phyloP scores from a whole-genome alignment of 2,113 vertebrate genomes.

The Martes martes region DNA sequence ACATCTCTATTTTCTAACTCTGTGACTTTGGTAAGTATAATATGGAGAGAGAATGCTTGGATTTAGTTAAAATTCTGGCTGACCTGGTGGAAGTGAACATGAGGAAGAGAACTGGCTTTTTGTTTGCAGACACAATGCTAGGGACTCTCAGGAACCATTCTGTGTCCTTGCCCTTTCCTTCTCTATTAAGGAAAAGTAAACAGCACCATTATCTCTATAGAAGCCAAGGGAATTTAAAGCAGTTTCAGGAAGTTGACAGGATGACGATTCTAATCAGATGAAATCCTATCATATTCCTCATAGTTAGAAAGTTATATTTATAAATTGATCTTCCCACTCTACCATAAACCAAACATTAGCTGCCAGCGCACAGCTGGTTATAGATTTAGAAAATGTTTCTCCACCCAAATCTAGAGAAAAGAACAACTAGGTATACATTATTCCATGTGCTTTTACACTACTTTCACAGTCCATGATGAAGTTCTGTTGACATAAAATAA shows the following conservation, averaged over 20 bases:
- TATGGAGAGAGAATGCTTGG: neutral
- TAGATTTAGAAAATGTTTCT: neutral
- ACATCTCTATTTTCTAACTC: neutral
- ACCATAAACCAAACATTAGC: neutral
- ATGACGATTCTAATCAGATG: conserved; percentile 36
- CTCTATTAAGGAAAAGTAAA: conserved; percentile 36
- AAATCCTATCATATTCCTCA: neutral
- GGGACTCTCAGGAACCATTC: neutral
- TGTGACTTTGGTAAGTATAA: neutral
- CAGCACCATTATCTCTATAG: neutral
- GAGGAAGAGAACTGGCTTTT: neutral
- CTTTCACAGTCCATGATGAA: neutral
- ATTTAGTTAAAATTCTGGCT: neutral
- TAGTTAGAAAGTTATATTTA: neutral
- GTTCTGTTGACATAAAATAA: neutral
- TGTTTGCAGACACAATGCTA: conserved; percentile 18
- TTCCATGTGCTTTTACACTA: neutral
- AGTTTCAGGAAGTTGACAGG: neutral
- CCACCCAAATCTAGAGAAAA: neutral
- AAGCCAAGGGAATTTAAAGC: conserved; percentile 37
- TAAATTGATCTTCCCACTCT: neutral
- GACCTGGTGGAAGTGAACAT: neutral
- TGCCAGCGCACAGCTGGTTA: neutral
- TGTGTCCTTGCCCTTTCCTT: neutral
- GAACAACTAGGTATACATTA: neutral